These are phyloP conservation scores for Chrysolina americana DNA, from an alignment of 2,888 invertebrate species.

Conservation along the genomic window DNA sequence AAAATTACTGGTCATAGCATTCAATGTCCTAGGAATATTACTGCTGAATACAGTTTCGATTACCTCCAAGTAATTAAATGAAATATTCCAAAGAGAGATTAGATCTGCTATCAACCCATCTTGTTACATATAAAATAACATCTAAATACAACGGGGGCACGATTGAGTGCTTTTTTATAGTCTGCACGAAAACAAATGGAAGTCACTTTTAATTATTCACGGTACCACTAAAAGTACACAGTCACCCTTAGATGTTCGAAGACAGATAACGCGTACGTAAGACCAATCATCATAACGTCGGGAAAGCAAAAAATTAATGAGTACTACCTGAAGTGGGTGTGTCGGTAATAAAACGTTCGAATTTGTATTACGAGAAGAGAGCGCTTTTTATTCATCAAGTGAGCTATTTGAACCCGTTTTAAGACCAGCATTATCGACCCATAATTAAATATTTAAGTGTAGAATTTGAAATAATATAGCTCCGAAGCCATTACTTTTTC, in stretches of 20 bases:
- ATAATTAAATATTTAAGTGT: slow-evolving; percentile 33
- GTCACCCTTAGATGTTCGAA: slow-evolving; percentile 1
- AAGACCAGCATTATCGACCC: slow-evolving; percentile 38
- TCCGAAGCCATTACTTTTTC: slow-evolving; percentile 20
- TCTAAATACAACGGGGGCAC: background rate
- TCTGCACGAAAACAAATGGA: background rate
- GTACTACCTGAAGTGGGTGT: slow-evolving; percentile 62
- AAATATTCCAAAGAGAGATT: no score
- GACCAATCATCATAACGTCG: slow-evolving; percentile 1
- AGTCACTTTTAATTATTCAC: background rate
- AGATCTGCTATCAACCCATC: background rate
- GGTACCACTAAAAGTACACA: slow-evolving; percentile 10
- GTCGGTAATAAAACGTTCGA: slow-evolving; percentile 59
- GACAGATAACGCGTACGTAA: background rate
- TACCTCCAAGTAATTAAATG: no score
- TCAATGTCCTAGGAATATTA: no score
- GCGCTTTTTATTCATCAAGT: slow-evolving; percentile 13
- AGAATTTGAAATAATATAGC: slow-evolving; percentile 25
- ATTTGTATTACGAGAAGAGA: slow-evolving; percentile 43
- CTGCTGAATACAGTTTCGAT: no score
- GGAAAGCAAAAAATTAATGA: slow-evolving; percentile 62
- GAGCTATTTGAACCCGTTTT: slow-evolving; percentile 35
- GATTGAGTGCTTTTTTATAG: background rate
- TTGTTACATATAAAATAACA: background rate
- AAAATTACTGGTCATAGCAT: no score